Evolutionary conservation across 2,888 invertebrate genomes (phyloP), one percentile per base, ranked within the genome.

Genomic region (Pegoplata infirma): DNA sequence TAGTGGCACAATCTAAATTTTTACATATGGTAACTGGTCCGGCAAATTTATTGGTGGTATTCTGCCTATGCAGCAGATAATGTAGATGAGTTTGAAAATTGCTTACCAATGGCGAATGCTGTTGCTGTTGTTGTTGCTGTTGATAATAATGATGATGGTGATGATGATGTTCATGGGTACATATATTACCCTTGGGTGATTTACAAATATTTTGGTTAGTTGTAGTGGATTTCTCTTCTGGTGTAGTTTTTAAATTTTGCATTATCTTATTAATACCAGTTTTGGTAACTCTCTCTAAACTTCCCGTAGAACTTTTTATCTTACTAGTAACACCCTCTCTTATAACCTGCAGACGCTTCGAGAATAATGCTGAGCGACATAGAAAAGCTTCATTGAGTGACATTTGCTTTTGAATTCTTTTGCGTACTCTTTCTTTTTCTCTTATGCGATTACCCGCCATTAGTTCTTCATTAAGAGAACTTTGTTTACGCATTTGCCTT

Each of bases 311-410:
- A 83, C 93, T 94, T 91, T 94, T 95, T 82, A 96, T 93, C 88
- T 94, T 95, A 88, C 92, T 95, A 82, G 96, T 95, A 86, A 96
- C 92, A 84, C 95, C 96, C 84, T 94, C 89, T 1, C 90, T 86
- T n/a, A 90, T 88, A 2, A 90, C 82, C 81, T 90, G 90, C 23
- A 90, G 71, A 2, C 90, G 86, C 73, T 89, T 89, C 2, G 90
- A 87, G 71, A 90, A 89, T 56, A 89, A 36, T 0, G 87, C 87
- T 51, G 90, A 89, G 1, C 90, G 86, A 83, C 91, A 96, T 69
- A 97, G 93, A 76, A 96, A 93, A 76, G 97, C 96, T 88, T 97
- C 97, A 86, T 97, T 96, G 12, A 97, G 90, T 5, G 96, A 96
- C 21, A 96, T 95, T 89, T 97, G 97, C 86, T 97, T 97, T 87